Conservation (phyloP, 2,888 invertebrate genomes). For the Bedellia somnulentella region DNA sequence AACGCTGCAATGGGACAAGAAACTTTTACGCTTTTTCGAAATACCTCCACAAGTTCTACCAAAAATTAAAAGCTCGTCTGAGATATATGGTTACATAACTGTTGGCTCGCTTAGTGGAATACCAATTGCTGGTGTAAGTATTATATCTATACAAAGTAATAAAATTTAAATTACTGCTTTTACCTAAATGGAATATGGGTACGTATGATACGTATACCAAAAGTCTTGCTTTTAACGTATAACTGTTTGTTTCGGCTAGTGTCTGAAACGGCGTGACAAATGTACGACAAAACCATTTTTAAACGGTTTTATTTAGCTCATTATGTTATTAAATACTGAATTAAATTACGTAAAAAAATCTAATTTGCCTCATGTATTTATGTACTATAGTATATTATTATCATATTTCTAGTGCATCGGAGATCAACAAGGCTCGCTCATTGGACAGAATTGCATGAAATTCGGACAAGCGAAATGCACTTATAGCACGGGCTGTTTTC, state of each 20-base stretch:
- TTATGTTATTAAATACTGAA: neutral
- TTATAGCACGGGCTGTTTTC: constrained; percentile 93
- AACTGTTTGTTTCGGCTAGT: too few species aligned
- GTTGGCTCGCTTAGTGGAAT: constrained; percentile 75
- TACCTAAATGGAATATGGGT: too few species aligned
- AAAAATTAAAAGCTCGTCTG: constrained; percentile 86
- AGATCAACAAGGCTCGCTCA: constrained; percentile 92
- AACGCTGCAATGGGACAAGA: constrained; percentile 87
- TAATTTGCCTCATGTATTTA: too few species aligned
- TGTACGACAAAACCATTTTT: too few species aligned
- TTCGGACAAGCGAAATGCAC: constrained; percentile 93
- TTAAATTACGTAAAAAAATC: constrained; percentile 7
- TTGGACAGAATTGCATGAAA: constrained; percentile 89
- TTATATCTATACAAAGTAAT: too few species aligned
- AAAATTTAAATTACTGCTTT: too few species aligned
- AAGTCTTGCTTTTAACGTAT: neutral
- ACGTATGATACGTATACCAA: too few species aligned
- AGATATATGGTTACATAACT: constrained; percentile 83
- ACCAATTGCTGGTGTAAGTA: constrained; percentile 84
- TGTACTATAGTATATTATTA: constrained; percentile 1
- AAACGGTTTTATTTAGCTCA: neutral
- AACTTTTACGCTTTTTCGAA: constrained; percentile 84
- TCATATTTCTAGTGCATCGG: constrained; percentile 73
- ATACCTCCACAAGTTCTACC: constrained; percentile 85
- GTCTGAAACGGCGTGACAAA: too few species aligned